phyloP scores from a whole-genome alignment of 2,888 invertebrate genomes.

The Hemithea aestivaria region DNA sequence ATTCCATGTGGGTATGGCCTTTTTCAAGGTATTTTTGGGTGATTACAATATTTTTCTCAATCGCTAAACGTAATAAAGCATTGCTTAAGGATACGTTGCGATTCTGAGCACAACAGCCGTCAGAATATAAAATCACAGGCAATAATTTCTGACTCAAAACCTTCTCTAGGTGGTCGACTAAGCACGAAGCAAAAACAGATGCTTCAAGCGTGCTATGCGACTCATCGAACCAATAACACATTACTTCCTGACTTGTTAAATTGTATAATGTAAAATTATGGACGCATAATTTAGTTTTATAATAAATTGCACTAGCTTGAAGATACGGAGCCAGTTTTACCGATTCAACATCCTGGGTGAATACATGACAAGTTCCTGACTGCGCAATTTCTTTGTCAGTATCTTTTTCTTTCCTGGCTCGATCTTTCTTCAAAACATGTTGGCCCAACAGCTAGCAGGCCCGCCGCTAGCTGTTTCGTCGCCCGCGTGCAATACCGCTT shows the following conservation, averaged over 20 bases:
- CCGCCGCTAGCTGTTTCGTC: too few species aligned
- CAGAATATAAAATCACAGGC: slow-evolving; percentile 28
- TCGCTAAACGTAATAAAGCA: slow-evolving; percentile 25
- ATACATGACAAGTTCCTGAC: slow-evolving; percentile 25
- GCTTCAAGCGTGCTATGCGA: slow-evolving; percentile 22
- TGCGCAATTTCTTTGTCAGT: slow-evolving; percentile 23
- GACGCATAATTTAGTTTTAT: slow-evolving; percentile 31
- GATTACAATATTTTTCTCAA: slow-evolving; percentile 23
- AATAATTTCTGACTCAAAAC: slow-evolving; percentile 21
- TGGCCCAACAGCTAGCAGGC: too few species aligned
- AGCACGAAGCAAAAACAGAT: slow-evolving; percentile 19
- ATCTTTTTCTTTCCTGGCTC: slow-evolving; percentile 27
- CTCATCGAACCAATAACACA: slow-evolving; percentile 30
- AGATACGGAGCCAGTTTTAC: slow-evolving; percentile 30
- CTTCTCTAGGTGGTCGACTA: slow-evolving; percentile 20
- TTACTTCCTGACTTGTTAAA: slow-evolving; percentile 21
- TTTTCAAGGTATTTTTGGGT: slow-evolving; percentile 20
- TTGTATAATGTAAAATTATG: slow-evolving; percentile 29
- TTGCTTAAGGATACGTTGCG: slow-evolving; percentile 24
- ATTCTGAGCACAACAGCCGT: slow-evolving; percentile 28
- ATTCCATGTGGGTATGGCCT: slow-evolving; percentile 24
- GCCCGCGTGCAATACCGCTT: too few species aligned
- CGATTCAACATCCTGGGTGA: slow-evolving; percentile 31
- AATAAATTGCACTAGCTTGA: slow-evolving; percentile 32
- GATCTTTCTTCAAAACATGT: slow-evolving; percentile 7